Conservation (phyloP, 2,797 vertebrate species). For the Acomys russatus region DNA sequence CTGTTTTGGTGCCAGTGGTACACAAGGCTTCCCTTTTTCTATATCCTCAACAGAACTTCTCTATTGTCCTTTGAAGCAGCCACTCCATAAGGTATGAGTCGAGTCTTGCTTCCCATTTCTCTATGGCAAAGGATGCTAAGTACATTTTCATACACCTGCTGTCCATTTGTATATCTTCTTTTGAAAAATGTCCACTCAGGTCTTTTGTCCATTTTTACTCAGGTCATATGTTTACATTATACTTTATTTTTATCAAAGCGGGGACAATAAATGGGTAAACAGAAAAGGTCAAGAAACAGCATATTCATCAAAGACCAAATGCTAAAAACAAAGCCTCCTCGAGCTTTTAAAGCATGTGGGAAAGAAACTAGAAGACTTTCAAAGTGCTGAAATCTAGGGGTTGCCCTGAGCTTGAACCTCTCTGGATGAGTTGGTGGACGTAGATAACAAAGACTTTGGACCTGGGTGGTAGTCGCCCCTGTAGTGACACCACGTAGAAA, state of each 20-base stretch:
- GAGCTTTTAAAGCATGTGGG: not conserved
- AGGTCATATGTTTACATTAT: not conserved
- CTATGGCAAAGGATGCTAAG: not conserved
- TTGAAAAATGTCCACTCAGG: not conserved
- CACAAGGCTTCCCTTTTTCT: not conserved
- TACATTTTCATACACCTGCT: not conserved
- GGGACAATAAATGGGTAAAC: not conserved
- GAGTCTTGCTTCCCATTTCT: not conserved
- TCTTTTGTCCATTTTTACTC: not conserved
- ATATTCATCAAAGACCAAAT: not conserved
- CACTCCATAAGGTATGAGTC: not conserved
- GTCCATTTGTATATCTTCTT: not conserved
- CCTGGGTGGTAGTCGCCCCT: not conserved
- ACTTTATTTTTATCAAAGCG: not conserved
- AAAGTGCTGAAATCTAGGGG: not conserved
- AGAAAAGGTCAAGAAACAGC: not conserved
- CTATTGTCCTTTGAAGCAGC: not conserved
- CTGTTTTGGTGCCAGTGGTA: not conserved
- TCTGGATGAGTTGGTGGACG: not conserved
- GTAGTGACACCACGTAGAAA: not conserved
- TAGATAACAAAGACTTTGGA: not conserved
- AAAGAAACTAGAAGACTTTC: not conserved
- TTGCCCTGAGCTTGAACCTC: not conserved
- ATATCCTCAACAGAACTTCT: not conserved
- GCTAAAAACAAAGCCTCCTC: not conserved